Evolutionary conservation across 2,113 vertebrate genomes (phyloP), one percentile per base, ranked within the genome.

Genomic region (Chascanopsetta lugubris): DNA sequence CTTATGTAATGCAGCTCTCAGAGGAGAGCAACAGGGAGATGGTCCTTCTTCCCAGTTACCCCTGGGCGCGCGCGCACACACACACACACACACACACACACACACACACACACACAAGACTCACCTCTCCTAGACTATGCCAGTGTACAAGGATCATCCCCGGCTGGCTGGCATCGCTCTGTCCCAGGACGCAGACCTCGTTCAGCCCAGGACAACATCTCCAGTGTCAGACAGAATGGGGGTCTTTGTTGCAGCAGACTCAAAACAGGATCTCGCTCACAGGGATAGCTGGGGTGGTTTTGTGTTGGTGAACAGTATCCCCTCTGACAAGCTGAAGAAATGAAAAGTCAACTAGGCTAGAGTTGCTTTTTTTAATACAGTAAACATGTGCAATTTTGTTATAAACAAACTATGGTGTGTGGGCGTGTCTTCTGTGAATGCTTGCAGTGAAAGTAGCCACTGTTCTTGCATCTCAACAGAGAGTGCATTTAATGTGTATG

Each of bases 181-280:
- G 61, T 79, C 75, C 81, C 77, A 69, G 60, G 70, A 69, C 62
- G 59, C 69, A 54, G 75, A 48, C 53, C 15, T 59, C 0, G 6
- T 48, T 60, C 51, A 15, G 26, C 47, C 45, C 69, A 40, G 61
- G 25, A 72, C 65, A 64, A 29, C 29, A 59, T 85, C 81, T 87
- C 79, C 76, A 64, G 78, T 90, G 83, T 82, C 81, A 64, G 38
- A 42, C 47, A 88, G 79, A 89, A 87, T 78, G 65, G 75, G 32
- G 38, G 61, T 69, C 81, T 87, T 90, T 91, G 87, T 91, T 72
- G 61, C 6, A 8, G 10, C n/a, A 30, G 70, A 66, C 55, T 83
- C 65, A 72, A 72, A 74, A 43, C 71, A 68, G 72, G 63, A 65
- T 62, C 42, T 73, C 63, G 25, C 75, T 75, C 3, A 13, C 67